Conservation (phyloP, 2,113 vertebrate species). For the Neolamprologus variostigma region DNA sequence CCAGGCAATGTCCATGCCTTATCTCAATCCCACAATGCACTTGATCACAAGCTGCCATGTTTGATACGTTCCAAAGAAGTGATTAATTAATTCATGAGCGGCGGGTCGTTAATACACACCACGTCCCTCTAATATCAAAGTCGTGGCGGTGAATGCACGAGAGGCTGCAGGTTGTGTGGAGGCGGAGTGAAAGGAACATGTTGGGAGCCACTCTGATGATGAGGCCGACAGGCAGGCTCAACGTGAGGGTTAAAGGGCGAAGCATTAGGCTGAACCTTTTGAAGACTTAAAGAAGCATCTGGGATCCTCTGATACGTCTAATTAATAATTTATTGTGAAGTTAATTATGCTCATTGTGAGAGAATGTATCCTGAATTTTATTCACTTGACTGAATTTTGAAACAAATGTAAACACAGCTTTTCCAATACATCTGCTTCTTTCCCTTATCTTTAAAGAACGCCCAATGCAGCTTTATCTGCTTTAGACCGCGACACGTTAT, state of each 20-base stretch:
- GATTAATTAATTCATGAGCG: conserved; percentile 59
- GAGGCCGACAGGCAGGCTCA: background rate
- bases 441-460: conserved; percentile 44
- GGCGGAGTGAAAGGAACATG: background rate
- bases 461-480: background rate
- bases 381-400: background rate
- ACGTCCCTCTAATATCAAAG: conserved; percentile 39
- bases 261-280: background rate
- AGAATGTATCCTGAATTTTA: background rate
- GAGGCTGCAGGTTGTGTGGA: background rate
- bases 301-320: conserved; percentile 13
- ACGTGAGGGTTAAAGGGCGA: conserved; percentile 11
- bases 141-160: background rate
- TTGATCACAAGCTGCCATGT: conserved; percentile 62
- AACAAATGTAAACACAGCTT: conserved; percentile 20
- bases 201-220: conserved; percentile 8
- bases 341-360: background rate
- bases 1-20: conserved; percentile 55
- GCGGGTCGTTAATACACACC: conserved; percentile 25
- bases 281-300: conserved; percentile 7
- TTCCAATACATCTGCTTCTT: conserved; percentile 12
- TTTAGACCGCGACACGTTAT: background rate
- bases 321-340: conserved; percentile 1
- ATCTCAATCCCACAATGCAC: conserved; percentile 64
- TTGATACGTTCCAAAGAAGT: conserved; percentile 40